Percentiles rank a stretch among this genome's conserved stretches.
Evolutionary conservation across 2,113 vertebrate genomes (phyloP).

Genomic region (Electrona antarctica): DNA sequence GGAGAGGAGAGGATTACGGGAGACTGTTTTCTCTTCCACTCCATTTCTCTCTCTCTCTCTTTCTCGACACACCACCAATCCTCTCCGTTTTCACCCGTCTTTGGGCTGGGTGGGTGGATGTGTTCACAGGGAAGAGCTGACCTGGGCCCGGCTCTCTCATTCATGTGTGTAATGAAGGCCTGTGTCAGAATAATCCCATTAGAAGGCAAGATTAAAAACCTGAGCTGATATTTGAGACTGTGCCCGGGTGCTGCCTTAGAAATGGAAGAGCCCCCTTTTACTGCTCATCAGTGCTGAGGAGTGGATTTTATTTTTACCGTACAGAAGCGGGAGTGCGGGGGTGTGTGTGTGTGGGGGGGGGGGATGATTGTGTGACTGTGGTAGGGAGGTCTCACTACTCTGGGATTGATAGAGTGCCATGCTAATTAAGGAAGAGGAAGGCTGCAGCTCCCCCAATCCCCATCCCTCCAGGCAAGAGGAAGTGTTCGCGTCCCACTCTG

Average conservation of each 20-base stretch:
- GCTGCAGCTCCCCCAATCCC: conserved; percentile 12
- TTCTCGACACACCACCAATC: conserved; percentile 12
- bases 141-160: conserved; percentile 68
- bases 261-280: conserved; percentile 56
- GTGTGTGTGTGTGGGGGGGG: no score
- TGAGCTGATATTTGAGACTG: conserved; percentile 75
- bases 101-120: conserved; percentile 46
- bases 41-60: no score
- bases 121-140: conserved; percentile 62
- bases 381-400: conserved; percentile 46
- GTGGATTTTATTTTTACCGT: not conserved
- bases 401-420: conserved; percentile 45
- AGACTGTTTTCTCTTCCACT: not conserved
- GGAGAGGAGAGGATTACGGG: conserved; percentile 48
- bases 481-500: conserved; percentile 5
- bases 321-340: conserved; percentile 14
- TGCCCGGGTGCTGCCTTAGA: conserved; percentile 58
- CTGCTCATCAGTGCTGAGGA: conserved; percentile 13
- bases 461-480: not conserved
- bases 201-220: conserved; percentile 75
- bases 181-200: conserved; percentile 81
- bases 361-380: conserved; percentile 7
- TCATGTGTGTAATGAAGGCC: conserved; percentile 79
- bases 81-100: conserved; percentile 45
- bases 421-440: conserved; percentile 54